Base-by-base conservation (phyloP, 2,888 invertebrate species). In the Nineta flava region DNA sequence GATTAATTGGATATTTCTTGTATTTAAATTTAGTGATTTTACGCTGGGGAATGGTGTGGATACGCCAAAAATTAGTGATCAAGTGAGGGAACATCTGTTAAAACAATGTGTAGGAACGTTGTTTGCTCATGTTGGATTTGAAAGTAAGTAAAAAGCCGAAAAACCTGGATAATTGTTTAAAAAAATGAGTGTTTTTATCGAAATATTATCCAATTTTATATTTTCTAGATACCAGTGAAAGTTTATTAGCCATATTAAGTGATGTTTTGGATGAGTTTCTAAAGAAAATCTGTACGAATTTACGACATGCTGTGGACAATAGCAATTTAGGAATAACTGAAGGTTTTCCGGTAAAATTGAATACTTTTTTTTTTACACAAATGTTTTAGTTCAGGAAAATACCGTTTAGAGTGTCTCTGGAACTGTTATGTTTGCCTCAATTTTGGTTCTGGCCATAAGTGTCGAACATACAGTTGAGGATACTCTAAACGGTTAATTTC, bases 241-340 rank as follows among this genome's bases (percentile, higher is more conserved):
- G 68, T 55, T 66, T 70, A 35, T 57, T 75, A 48, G 68, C 72
- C 55, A 63, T 71, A 1, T 56, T 74, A 40, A 66, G 65, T 1
- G 74, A 74, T 54, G 65, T 71, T 46, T 61, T 70, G 32, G 68
- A 70, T 55, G 63, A 67, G 47, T 75, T 73, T 59, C 60, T 72
- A 7, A 61, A 63, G 49, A 70, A 69, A 57, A 65, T 75, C 51
- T 65, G 69, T 2, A 59, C 64, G 48, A 63, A 72, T 46, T 59
- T 79, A 48, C 70, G 75, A 55, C 60, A 63, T 34, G 73, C 75
- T 7, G 65, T 69, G 1, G 76, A 78, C 57, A 71, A 73, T 52
- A 69, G 69, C 52, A 66, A 70, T 50, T 62, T 60, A 45, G 58
- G 64, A 47, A 62, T 64, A 45, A 51, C 55, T 16, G 57, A 64